Evolutionary conservation across 53 echinoderm and acorn worm genomes (phyloP), one percentile per base, ranked within the genome.

Genomic region (Echinarachnius parma): DNA sequence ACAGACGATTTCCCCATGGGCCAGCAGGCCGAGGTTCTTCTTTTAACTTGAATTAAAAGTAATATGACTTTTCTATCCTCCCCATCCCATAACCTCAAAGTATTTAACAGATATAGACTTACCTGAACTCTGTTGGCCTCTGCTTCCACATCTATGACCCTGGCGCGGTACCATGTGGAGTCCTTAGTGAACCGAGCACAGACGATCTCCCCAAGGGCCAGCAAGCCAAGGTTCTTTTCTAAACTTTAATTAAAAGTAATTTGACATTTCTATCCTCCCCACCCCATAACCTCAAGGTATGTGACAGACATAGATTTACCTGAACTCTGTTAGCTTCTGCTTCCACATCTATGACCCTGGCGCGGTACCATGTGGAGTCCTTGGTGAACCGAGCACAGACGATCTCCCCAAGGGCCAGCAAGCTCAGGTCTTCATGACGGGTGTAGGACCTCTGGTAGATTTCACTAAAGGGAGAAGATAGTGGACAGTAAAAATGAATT

Each of bases 201-300:
- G n/a, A 92, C 88, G 25, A 85, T 80, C 60, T 98, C 98, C 27
- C 98, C 98, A 25, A 55, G 61, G 2, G 87, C 94, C 14, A 76
- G 75, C 5, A 84, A 52, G n/a, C 55, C 77, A 50, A 79, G 77
- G 55, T 70, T 82, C 47, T 78, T n/a, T n/a, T n/a, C n/a, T n/a
- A n/a, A n/a, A n/a, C n/a, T n/a, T n/a, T n/a, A n/a, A n/a, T n/a
- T n/a, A n/a, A n/a, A n/a, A n/a, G n/a, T n/a, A n/a, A n/a, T n/a
- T n/a, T n/a, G n/a, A n/a, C n/a, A n/a, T n/a, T n/a, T n/a, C n/a
- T n/a, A n/a, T n/a, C n/a, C n/a, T n/a, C n/a, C n/a, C n/a, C n/a
- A n/a, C n/a, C n/a, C n/a, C n/a, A n/a, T n/a, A n/a, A n/a, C n/a
- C n/a, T n/a, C n/a, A n/a, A n/a, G n/a, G n/a, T n/a, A n/a, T n/a